Base-by-base conservation (phyloP, 2,888 invertebrate species). In the Sesia bembeciformis region DNA sequence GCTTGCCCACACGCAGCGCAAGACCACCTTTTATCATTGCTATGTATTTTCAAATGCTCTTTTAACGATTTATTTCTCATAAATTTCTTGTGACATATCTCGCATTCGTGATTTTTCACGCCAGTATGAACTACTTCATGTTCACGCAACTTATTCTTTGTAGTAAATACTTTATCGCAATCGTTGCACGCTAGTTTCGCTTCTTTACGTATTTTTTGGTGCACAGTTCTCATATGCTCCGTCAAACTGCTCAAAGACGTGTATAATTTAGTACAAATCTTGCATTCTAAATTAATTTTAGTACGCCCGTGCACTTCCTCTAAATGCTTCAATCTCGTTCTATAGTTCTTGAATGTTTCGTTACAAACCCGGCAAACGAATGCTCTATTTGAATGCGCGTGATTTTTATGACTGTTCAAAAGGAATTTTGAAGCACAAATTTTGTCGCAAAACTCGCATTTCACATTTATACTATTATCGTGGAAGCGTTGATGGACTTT, bases 41-140 rank as follows among this genome's bases (percentile, higher is more conserved):
- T 83, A 58, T 89, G 89, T 5, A 89, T 88, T 39, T 86, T 64
- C 88, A 87, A 86, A 57, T 89, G 89, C 56, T 89, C 88, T 1
- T 85, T 63, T 7, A 89, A 63, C n/a, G 89, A 87, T 60, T 88
- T 88, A 52, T 84, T 58, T 23, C 89, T 73, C 1, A 87, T 86
- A 56, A 88, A 89, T 0, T 83, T 75, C 60, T 91, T 91, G 57
- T 88, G 81, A 57, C 91, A 91, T 5, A 90, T 81, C 57, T 89
- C 85, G 58, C 91, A 91, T 53, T 90, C 86, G 54, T 86, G 91
- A 42, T 90, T 90, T 63, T 90, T 84, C 42, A 86, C 88, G 0
- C 89, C 90, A 0, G 89, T 85, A 59, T 91, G 91, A 54, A 90
- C 91, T 1, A 90, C 78, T 51, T 88, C 84, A 66, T 91, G 91